Evolutionary conservation across 2,797 vertebrate species (phyloP).

Genomic region (Trachurus trachurus): DNA sequence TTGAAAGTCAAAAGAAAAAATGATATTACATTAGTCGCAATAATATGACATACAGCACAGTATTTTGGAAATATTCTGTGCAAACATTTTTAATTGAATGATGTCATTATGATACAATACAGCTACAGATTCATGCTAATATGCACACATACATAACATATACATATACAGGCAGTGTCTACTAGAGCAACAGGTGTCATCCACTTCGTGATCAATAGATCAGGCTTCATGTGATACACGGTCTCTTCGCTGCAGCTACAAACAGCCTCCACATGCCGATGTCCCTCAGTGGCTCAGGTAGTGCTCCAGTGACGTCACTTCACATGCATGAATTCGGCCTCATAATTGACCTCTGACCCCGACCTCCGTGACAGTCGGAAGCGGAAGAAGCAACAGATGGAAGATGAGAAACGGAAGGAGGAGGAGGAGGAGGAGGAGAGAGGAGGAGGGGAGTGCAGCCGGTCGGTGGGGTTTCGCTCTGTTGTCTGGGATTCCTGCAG

Average conservation of each 20-base stretch:
- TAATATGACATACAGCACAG: no score
- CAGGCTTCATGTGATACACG: neutral
- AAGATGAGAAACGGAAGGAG: conserved; percentile 35
- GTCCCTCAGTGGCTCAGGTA: conserved; percentile 15
- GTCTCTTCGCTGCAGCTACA: no score
- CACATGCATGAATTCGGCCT: conserved; percentile 52
- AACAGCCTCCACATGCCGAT: conserved; percentile 7
- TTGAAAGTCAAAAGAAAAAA: neutral
- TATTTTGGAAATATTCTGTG: no score
- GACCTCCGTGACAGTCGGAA: conserved; percentile 59
- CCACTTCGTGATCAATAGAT: neutral
- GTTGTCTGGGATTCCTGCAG: conserved; percentile 71
- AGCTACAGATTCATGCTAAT: no score
- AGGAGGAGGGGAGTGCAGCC: neutral
- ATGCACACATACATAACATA: no score
- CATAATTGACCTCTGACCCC: conserved; percentile 53
- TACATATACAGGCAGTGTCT: neutral
- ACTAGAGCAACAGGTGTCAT: neutral
- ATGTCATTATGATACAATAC: no score
- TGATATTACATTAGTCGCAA: no score
- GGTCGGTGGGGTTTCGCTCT: conserved; percentile 21
- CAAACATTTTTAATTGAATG: no score
- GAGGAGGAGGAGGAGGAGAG: no score
- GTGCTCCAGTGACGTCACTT: conserved; percentile 33
- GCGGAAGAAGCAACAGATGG: conserved; percentile 70